Evolutionary conservation across 2,797 vertebrate genomes (phyloP).

Genomic region (Pampus argenteus): DNA sequence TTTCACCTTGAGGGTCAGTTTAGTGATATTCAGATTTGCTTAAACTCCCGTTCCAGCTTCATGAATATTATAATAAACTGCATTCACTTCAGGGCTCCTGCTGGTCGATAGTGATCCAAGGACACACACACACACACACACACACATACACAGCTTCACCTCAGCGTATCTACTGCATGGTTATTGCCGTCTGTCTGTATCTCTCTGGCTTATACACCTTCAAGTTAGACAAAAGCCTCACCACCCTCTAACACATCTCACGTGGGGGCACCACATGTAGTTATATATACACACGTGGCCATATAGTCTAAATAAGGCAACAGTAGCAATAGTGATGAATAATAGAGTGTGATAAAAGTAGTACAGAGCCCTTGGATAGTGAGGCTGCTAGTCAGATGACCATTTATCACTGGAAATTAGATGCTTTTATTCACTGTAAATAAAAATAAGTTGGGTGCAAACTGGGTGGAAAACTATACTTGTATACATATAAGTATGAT

Average conservation of each 20-base stretch:
- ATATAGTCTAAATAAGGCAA: slow-evolving; percentile 67
- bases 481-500: background rate
- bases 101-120: slow-evolving; percentile 46
- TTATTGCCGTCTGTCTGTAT: background rate
- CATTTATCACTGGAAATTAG: background rate
- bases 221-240: slow-evolving; percentile 21
- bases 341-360: slow-evolving; percentile 67
- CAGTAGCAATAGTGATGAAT: slow-evolving; percentile 61
- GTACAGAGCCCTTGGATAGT: slow-evolving; percentile 20
- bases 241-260: slow-evolving; percentile 26
- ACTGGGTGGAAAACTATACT: too few species aligned
- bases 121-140: slow-evolving; percentile 24
- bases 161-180: slow-evolving; percentile 3
- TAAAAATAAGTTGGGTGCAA: background rate
- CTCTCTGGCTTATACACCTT: background rate
- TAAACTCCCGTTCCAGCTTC: slow-evolving; percentile 51
- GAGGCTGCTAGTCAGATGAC: slow-evolving; percentile 8
- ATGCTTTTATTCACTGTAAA: background rate
- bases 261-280: slow-evolving; percentile 46
- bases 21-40: slow-evolving; percentile 54
- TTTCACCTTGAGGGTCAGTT: slow-evolving; percentile 51
- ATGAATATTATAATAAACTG: slow-evolving; percentile 73
- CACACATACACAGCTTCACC: background rate
- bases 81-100: slow-evolving; percentile 44
- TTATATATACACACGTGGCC: slow-evolving; percentile 52